phyloP scores from a whole-genome alignment of 2,113 vertebrate genomes.

The Callopanchax toddi region DNA sequence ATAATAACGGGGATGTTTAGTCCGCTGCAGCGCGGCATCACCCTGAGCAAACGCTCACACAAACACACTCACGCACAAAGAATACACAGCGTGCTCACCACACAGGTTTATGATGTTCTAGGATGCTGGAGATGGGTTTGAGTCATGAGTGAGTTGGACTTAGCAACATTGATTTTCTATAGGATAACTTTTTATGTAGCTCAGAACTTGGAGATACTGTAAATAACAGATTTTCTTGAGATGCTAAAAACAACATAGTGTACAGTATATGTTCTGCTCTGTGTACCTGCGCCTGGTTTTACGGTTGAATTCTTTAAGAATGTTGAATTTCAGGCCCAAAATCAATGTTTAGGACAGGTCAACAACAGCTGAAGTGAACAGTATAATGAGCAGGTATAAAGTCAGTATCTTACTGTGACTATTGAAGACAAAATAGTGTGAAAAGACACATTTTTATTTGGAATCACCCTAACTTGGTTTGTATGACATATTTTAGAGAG shows the following conservation, averaged over 20 bases:
- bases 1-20: slow-evolving; percentile 64
- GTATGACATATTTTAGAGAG: too few species aligned
- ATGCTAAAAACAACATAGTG: too few species aligned
- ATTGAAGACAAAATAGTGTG: too few species aligned
- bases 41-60: slow-evolving; percentile 48
- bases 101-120: neutral
- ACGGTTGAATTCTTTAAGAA: neutral
- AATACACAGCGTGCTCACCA: slow-evolving; percentile 3
- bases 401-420: too few species aligned
- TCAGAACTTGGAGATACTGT: neutral
- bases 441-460: too few species aligned
- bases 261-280: too few species aligned
- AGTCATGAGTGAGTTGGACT: slow-evolving; percentile 1
- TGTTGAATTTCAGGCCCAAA: neutral
- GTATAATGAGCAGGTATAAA: too few species aligned
- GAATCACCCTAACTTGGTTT: too few species aligned
- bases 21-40: slow-evolving; percentile 55
- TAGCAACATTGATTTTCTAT: neutral
- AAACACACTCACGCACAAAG: slow-evolving; percentile 19
- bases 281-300: too few species aligned
- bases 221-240: too few species aligned
- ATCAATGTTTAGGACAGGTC: neutral
- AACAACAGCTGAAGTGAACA: neutral
- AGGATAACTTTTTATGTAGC: neutral
- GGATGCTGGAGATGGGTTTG: neutral